Conservation (phyloP, 2,797 vertebrate species). For the Setipinna tenuifilis region DNA sequence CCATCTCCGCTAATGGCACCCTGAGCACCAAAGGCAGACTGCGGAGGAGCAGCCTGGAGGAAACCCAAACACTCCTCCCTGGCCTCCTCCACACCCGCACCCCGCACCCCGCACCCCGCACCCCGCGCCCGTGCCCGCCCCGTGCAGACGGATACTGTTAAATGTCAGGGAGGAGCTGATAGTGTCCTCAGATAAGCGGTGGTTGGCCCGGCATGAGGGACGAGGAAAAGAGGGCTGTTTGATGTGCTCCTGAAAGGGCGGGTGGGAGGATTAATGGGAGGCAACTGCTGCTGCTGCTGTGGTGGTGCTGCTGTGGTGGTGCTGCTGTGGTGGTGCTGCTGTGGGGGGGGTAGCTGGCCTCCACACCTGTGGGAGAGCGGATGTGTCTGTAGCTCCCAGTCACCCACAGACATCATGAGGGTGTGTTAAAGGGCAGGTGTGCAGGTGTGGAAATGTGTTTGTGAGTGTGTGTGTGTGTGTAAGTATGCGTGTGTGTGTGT, state of each 20-base stretch:
- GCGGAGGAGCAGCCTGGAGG: not conserved
- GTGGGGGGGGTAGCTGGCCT: slow-evolving; percentile 24
- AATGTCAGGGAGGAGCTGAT: slow-evolving; percentile 57
- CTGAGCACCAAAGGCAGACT: slow-evolving; percentile 11
- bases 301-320: too few species aligned
- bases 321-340: not conserved
- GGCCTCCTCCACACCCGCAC: not conserved
- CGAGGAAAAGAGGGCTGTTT: slow-evolving; percentile 51
- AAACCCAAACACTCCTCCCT: slow-evolving; percentile 6
- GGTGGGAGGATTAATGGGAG: not conserved
- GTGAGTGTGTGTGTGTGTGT: not conserved
- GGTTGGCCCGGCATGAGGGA: slow-evolving; percentile 35
- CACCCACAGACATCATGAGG: slow-evolving; percentile 45
- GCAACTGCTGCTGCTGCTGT: not conserved
- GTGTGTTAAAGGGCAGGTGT: slow-evolving; percentile 45
- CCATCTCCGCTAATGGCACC: slow-evolving; percentile 41
- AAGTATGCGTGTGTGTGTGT: slow-evolving; percentile 29
- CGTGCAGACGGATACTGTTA: slow-evolving; percentile 57
- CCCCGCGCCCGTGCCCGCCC: not conserved
- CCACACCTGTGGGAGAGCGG: slow-evolving; percentile 49
- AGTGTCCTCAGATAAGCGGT: slow-evolving; percentile 46
- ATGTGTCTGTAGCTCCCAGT: slow-evolving; percentile 40
- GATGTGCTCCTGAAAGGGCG: slow-evolving; percentile 54
- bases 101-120: not conserved
- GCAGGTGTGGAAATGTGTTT: slow-evolving; percentile 7